Conservation (phyloP, 2,113 vertebrate species). For the Microcebus lehilahytsara region DNA sequence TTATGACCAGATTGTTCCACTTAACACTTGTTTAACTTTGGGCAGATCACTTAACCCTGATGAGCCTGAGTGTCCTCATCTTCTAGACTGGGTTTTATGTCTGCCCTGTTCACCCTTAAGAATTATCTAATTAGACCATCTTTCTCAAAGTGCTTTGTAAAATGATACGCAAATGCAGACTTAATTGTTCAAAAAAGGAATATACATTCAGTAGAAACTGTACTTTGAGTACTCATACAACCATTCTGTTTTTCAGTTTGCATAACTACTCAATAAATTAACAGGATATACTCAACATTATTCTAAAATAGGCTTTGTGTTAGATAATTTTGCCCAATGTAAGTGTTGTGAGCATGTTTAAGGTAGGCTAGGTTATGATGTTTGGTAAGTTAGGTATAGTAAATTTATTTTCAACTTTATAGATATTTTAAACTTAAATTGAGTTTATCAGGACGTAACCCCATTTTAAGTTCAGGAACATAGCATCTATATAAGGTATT, state of each 20-base stretch:
- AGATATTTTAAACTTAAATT: not conserved
- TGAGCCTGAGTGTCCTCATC: not conserved
- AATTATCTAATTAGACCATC: not conserved
- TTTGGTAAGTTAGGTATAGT: not conserved
- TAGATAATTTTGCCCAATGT: not conserved
- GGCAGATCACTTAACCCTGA: not conserved
- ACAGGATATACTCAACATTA: not conserved
- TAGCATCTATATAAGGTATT: not conserved
- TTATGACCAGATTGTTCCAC: not conserved
- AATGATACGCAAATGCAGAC: not conserved
- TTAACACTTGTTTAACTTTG: not conserved
- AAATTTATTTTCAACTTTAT: not conserved
- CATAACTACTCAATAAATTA: not conserved
- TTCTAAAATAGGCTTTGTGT: not conserved
- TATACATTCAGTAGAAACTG: not conserved
- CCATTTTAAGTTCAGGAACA: not conserved
- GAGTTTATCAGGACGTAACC: not conserved
- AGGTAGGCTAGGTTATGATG: not conserved
- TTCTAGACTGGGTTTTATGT: not conserved
- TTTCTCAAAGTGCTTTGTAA: constrained; percentile 26
- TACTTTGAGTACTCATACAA: not conserved
- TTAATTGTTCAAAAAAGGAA: not conserved
- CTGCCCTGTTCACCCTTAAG: not conserved
- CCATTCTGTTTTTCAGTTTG: not conserved
- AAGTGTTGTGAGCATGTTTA: not conserved